Evolutionary conservation across 2,797 vertebrate species (phyloP).

Genomic region (Falco columbarius): DNA sequence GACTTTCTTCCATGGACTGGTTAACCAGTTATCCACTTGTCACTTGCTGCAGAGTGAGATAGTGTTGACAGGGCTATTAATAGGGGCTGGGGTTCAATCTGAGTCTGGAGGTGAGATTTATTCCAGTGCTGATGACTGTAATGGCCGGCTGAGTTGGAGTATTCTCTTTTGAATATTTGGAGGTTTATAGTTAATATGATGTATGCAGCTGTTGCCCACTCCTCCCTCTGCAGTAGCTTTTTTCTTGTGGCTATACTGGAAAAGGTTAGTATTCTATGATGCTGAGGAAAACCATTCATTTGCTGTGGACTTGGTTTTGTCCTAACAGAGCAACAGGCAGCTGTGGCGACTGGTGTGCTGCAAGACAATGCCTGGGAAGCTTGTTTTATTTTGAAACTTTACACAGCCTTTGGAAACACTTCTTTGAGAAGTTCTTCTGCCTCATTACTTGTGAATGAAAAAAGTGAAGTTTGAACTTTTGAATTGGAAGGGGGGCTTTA

Average conservation of each 20-base stretch:
- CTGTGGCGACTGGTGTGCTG: neutral
- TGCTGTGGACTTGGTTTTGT: neutral
- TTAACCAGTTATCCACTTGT: neutral
- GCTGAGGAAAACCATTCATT: neutral
- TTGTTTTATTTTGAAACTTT: neutral
- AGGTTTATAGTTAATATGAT: neutral
- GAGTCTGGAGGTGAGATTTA: neutral
- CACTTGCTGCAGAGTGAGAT: neutral
- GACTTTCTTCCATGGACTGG: neutral
- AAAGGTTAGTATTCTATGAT: neutral
- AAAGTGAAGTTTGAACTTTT: neutral
- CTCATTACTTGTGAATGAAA: slow-evolving; percentile 2
- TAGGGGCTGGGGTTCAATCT: neutral
- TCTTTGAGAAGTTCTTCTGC: neutral
- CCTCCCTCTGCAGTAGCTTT: neutral
- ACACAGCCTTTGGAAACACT: neutral
- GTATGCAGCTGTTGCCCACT: neutral
- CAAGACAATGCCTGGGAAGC: neutral
- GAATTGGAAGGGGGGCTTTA: neutral
- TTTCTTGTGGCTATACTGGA: neutral
- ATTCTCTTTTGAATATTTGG: neutral
- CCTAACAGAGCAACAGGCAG: neutral
- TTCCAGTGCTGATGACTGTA: neutral
- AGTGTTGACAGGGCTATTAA: neutral
- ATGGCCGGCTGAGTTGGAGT: neutral